These are phyloP conservation scores for Petrocephalus zakoni DNA, from an alignment of 2,113 vertebrate species.

Conservation along the genomic window DNA sequence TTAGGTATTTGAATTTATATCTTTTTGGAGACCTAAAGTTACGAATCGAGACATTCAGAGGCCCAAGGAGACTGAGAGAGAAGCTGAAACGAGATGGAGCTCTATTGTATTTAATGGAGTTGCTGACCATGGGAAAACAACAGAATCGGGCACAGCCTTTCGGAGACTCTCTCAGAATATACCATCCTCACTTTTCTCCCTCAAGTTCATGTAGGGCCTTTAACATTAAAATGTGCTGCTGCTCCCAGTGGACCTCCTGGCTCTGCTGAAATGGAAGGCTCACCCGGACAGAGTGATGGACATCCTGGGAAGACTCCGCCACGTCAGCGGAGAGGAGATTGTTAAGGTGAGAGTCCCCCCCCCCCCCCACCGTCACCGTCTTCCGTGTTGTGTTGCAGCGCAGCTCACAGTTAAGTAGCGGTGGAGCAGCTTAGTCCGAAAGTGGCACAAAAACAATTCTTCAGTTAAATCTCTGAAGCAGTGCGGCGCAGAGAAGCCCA, in stretches of 20 bases:
- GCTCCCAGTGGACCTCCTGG: constrained; percentile 81
- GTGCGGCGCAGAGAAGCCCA: background rate
- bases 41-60: background rate
- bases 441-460: background rate
- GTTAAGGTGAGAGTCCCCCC: constrained; percentile 73
- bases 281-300: constrained; percentile 92
- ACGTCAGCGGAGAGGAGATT: constrained; percentile 94
- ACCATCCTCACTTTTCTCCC: background rate
- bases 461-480: background rate
- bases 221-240: constrained; percentile 19
- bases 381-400: background rate
- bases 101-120: background rate
- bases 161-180: background rate
- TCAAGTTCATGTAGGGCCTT: background rate
- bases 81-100: background rate
- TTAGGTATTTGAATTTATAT: background rate
- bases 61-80: background rate
- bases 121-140: background rate
- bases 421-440: background rate
- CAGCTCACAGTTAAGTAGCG: background rate
- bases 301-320: constrained; percentile 81
- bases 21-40: background rate
- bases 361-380: background rate
- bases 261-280: constrained; percentile 93
- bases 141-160: background rate